These are phyloP conservation scores for Mesoclemmys tuberculata DNA, from an alignment of 2,113 vertebrate genomes.

Conservation along the genomic window DNA sequence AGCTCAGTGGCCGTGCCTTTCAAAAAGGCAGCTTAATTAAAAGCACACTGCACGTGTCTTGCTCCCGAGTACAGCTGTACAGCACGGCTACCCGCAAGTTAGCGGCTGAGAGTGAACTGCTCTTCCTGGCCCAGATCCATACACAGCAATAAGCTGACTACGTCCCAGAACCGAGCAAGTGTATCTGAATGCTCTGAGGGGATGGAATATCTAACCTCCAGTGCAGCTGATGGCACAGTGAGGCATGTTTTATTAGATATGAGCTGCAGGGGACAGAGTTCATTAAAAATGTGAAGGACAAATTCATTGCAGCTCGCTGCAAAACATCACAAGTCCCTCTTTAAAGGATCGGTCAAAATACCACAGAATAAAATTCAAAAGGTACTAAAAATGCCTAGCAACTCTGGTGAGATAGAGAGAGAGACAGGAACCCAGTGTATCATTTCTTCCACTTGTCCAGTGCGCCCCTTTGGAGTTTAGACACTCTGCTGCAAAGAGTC, in stretches of 20 bases:
- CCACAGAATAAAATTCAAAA: neutral
- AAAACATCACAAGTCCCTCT: constrained; percentile 1
- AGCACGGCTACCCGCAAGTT: fast-evolving
- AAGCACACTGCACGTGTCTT: neutral
- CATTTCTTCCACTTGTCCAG: neutral
- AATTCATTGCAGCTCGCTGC: constrained; percentile 23
- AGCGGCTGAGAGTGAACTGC: neutral
- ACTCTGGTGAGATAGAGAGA: neutral
- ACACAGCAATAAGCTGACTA: neutral
- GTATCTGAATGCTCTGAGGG: neutral
- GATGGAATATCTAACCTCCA: neutral
- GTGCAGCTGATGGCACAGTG: neutral
- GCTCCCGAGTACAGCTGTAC: fast-evolving
- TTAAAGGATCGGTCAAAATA: neutral
- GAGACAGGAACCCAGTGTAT: fast-evolving
- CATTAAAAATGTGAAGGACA: constrained; percentile 39
- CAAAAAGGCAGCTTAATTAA: neutral
- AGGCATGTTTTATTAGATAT: neutral
- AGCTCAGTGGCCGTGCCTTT: neutral
- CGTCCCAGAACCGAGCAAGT: neutral
- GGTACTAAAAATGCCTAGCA: neutral
- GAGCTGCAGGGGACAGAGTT: constrained; percentile 10
- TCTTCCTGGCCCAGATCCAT: neutral
- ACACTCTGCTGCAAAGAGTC: neutral
- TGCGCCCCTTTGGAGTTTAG: fast-evolving